Evolutionary conservation across 2,888 invertebrate genomes (phyloP), one percentile per base, ranked within the genome.

Genomic region (Agrotis ipsilon): DNA sequence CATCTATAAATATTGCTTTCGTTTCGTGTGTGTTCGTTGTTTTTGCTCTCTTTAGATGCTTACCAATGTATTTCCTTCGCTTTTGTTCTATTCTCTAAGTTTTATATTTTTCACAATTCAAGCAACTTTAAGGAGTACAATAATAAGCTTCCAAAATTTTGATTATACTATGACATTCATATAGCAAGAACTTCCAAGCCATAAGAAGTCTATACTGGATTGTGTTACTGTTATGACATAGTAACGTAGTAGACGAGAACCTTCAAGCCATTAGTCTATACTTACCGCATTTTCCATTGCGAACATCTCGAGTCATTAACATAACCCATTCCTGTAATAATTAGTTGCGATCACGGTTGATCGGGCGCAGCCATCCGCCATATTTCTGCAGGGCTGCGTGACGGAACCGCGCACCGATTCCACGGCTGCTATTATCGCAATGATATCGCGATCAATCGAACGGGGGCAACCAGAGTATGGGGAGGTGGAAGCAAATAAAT

Each of bases 391-490:
- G 88, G 82, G 83, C 88, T 86, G 89, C 91, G 92, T 92, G 90
- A 91, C 92, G 93, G 91, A 90, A 91, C 92, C 92, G 89, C 90
- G 91, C 91, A 88, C 91, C 92, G 91, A 90, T 92, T 90, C 92
- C 87, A 86, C 89, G 88, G 91, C 89, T 91, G 93, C 92, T 94
- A 96, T 96, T 96, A 96, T 95, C 94, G 93, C 95, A 96, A 96
- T 96, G 95, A 96, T 96, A 96, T 96, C 94, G 94, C 95, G 96
- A 96, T 96, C 96, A 96, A 96, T 96, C 95, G 96, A 94, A 94
- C 89, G 87, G 87, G 88, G 87, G 90, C 86, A 76, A 83, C 78
- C 82, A 84, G 88, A 84, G 83, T 85, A 89, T 81, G 85, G 86
- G 85, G 87, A 80, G 88, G 87, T 85, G 83, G 85, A 83, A 82